Evolutionary conservation across 2,113 vertebrate genomes (phyloP), one percentile per base, ranked within the genome.

Genomic region (Mesitornis unicolor): DNA sequence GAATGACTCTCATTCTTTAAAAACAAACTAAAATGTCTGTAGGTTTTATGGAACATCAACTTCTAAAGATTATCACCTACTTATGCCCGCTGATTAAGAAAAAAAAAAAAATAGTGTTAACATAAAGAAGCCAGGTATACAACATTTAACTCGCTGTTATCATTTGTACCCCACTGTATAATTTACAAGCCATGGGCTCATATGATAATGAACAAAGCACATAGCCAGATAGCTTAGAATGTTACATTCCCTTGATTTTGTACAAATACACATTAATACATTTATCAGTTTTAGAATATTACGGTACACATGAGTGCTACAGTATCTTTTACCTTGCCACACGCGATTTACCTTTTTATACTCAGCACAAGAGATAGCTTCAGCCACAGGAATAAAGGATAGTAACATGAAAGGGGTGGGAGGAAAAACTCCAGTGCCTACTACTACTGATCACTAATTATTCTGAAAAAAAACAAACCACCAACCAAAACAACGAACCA

Each of bases 11-110:
- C 16, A 45, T 51, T 63, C 59, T 83, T 85, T 51, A 76, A 84
- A 91, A 96, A 51, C 10, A 96, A 83, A 74, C 80, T 65, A 87
- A 89, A 79, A 92, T 50, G 35, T 70, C 67, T 78, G 76, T 61
- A 77, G 24, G n/a, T 74, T 96, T 90, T 50, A 68, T 35, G 36
- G 54, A 85, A 94, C 26, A 90, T 50, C 47, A 21, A 56, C 88
- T 25, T 96, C 78, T 89, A 40, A 50, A 89, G 47, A 84, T 33
- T 75, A 87, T 74, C 56, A 73, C 25, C 42, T 71, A 15, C 17
- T 53, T 38, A 83, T 11, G 18, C 21, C 53, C 2, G 3, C 26
- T 45, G n/a, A 85, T 28, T n/a, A n/a, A n/a, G n/a, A n/a, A n/a
- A n/a, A n/a, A n/a, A 13, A 68, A 87, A 67, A 45, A 71, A 16